A percentile compares a stretch with the other conserved stretches of the same genome.
Conservation (phyloP, 2,113 vertebrate species). For the Vulpes ferrilata region DNA sequence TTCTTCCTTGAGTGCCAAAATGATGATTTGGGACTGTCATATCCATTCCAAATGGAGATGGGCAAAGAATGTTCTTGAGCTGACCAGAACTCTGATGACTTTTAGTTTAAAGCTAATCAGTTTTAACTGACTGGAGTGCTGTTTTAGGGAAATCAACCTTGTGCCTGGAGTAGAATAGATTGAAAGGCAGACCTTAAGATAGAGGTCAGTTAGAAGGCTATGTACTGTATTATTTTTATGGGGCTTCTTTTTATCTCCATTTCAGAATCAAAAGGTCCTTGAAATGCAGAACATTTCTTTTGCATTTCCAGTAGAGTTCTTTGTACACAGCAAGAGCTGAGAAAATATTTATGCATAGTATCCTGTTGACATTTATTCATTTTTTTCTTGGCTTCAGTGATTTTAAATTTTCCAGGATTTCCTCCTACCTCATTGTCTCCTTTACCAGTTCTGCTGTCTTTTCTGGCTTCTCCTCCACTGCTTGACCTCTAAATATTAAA, state of each 20-base stretch:
- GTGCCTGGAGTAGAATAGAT: not conserved
- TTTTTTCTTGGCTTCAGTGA: conserved; percentile 30
- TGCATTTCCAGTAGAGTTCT: conserved; percentile 23
- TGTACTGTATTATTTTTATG: conserved; percentile 33
- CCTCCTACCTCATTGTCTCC: not conserved
- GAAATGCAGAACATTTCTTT: not conserved
- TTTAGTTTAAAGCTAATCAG: conserved; percentile 49
- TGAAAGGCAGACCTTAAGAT: conserved; percentile 28
- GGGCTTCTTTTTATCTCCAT: conserved; percentile 35
- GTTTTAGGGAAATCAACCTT: conserved; percentile 33
- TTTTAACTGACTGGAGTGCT: conserved; percentile 25
- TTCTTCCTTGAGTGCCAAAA: conserved; percentile 33
- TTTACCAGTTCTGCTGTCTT: conserved; percentile 53
- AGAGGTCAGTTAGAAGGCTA: conserved; percentile 9
- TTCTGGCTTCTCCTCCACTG: not conserved
- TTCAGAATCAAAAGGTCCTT: conserved; percentile 49
- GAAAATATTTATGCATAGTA: conserved; percentile 58
- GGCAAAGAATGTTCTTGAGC: conserved; percentile 38
- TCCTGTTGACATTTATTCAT: conserved; percentile 49
- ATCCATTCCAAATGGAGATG: not conserved
- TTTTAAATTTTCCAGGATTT: conserved; percentile 29
- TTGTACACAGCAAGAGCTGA: conserved; percentile 33
- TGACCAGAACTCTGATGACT: not conserved
- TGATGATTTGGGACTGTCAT: not conserved
- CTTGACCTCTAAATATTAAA: conserved; percentile 52